A percentile compares a stretch with the other conserved stretches of the same genome.
phyloP scores from a whole-genome alignment of 2,888 invertebrate species.

The Drosophila pegasa region DNA sequence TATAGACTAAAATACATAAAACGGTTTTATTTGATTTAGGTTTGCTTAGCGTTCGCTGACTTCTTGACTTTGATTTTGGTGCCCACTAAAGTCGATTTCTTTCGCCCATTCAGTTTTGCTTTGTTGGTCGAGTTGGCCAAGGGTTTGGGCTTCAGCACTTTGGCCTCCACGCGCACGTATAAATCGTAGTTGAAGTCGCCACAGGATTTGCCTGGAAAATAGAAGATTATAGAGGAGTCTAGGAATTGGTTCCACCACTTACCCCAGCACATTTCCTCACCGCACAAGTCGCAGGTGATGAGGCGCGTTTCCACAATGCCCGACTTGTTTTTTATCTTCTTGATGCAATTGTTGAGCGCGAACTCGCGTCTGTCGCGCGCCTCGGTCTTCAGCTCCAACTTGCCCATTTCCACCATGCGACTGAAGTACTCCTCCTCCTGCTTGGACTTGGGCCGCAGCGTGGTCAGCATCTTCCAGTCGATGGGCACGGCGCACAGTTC shows the following conservation, averaged over 20 bases:
- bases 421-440: slow-evolving; percentile 95
- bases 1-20: not conserved
- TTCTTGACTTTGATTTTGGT: slow-evolving; percentile 77
- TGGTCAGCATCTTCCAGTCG: slow-evolving; percentile 96
- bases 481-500: slow-evolving; percentile 94
- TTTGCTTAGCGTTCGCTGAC: slow-evolving; percentile 55
- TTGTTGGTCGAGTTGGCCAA: slow-evolving; percentile 69
- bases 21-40: not conserved
- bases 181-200: slow-evolving; percentile 84
- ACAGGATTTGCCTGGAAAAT: slow-evolving; percentile 80
- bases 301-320: slow-evolving; percentile 92
- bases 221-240: not conserved
- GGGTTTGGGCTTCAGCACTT: slow-evolving; percentile 80
- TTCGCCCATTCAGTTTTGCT: slow-evolving; percentile 80
- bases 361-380: slow-evolving; percentile 89
- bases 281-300: slow-evolving; percentile 91
- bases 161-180: slow-evolving; percentile 83
- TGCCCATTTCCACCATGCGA: slow-evolving; percentile 92
- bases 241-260: not conserved
- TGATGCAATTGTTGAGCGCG: slow-evolving; percentile 88
- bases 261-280: slow-evolving; percentile 94
- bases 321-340: slow-evolving; percentile 92
- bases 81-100: slow-evolving; percentile 72
- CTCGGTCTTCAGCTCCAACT: slow-evolving; percentile 90
- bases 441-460: slow-evolving; percentile 92